Conservation (phyloP, 2,797 vertebrate species). For the Cheirogaleus major region DNA sequence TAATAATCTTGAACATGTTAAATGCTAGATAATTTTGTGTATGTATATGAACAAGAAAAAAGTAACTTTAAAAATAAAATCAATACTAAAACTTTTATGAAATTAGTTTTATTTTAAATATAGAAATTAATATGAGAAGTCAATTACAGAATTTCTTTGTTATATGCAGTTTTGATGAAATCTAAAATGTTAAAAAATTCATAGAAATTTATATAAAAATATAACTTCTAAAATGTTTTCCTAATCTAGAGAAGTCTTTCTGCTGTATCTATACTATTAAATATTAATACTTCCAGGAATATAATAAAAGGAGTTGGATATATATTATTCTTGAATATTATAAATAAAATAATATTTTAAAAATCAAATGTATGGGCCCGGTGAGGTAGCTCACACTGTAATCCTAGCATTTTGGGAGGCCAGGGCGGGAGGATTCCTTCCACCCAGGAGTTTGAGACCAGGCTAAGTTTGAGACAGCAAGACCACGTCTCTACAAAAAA, state of each 20-base stretch:
- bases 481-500: too few species aligned
- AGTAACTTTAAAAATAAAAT: constrained; percentile 1
- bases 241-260: background rate
- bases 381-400: too few species aligned
- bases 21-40: background rate
- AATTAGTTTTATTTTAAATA: constrained; percentile 19
- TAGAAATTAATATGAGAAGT: background rate
- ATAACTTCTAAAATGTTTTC: background rate
- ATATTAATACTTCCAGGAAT: background rate
- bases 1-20: background rate
- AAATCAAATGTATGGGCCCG: background rate
- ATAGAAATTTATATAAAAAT: constrained; percentile 25
- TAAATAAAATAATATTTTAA: background rate
- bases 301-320: background rate
- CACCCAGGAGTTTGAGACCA: too few species aligned
- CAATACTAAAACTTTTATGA: background rate
- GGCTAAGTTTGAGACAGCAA: too few species aligned
- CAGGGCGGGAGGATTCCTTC: too few species aligned
- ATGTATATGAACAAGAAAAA: background rate
- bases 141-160: constrained; percentile 10
- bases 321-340: background rate
- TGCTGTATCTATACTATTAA: background rate
- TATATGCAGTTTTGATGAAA: background rate
- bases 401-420: too few species aligned
- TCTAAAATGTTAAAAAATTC: background rate